A percentile compares a stretch with the other conserved stretches of the same genome.
phyloP scores from a whole-genome alignment of 2,113 vertebrate species.

The Craseonycteris thonglongyai region DNA sequence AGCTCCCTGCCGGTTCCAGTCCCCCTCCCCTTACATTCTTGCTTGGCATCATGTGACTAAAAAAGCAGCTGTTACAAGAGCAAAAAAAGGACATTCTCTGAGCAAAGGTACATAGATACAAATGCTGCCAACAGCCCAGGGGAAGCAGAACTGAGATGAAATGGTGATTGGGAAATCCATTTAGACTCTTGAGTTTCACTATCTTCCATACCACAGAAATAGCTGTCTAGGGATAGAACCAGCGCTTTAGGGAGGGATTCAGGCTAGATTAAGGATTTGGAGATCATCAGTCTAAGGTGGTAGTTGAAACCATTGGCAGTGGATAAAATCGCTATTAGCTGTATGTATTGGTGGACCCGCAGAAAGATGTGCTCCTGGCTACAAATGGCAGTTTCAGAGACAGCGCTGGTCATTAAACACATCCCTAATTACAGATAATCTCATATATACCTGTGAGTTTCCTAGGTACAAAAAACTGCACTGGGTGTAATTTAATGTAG shows the following conservation, averaged over 20 bases:
- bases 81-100: neutral
- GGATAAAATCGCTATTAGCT: neutral
- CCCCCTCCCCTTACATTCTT: neutral
- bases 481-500: neutral
- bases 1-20: neutral
- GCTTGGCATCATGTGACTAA: neutral
- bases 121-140: neutral
- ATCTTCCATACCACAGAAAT: neutral
- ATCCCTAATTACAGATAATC: neutral
- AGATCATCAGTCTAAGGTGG: too few relatives aligned
- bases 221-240: neutral
- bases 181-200: too few relatives aligned
- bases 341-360: too few relatives aligned
- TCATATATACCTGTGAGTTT: neutral
- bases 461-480: neutral
- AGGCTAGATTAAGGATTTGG: neutral
- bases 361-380: neutral
- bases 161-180: neutral
- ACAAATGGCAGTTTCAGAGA: neutral
- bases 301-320: neutral
- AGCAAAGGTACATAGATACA: neutral
- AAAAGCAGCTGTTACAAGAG: neutral
- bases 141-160: neutral
- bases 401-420: neutral
- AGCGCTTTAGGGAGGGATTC: neutral